Conservation (phyloP, 1,140 invertebrate species). For the Cherax destructor region DNA sequence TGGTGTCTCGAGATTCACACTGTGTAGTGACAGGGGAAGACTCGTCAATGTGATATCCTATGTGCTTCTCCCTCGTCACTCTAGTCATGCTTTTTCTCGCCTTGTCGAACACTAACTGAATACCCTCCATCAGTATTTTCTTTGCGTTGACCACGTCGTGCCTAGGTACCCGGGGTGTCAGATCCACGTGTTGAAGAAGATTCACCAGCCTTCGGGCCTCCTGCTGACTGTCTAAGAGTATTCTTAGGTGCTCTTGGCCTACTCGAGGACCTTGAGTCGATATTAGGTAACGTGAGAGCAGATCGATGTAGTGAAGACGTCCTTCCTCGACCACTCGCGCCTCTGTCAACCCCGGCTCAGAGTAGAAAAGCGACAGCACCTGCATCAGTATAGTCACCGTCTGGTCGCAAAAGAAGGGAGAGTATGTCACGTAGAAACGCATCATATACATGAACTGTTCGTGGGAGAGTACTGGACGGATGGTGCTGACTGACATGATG, state of each 20-base stretch:
- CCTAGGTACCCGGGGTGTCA: constrained; percentile 14
- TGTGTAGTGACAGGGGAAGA: neutral
- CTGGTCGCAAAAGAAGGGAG: constrained; percentile 20
- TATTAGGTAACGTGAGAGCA: constrained; percentile 41
- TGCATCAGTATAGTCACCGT: constrained; percentile 42
- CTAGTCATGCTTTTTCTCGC: neutral
- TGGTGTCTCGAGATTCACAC: neutral
- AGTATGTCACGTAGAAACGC: constrained; percentile 31
- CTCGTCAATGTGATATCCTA: too few species aligned
- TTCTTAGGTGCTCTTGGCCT: neutral
- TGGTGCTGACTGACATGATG: constrained; percentile 9
- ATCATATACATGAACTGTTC: constrained; percentile 50
- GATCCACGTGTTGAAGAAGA: constrained; percentile 20
- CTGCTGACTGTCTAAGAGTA: constrained; percentile 31
- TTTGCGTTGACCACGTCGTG: neutral
- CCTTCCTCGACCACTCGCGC: constrained; percentile 10
- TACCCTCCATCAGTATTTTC: constrained; percentile 1
- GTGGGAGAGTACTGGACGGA: constrained; percentile 38
- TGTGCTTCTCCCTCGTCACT: neutral
- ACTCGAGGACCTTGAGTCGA: neutral
- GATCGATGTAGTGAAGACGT: constrained; percentile 11
- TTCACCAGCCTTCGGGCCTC: constrained; percentile 38
- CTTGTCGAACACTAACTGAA: constrained; percentile 23
- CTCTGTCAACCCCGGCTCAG: constrained; percentile 22
- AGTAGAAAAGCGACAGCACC: constrained; percentile 44